Percentiles rank a stretch among this genome's conserved stretches.
These are phyloP conservation scores for Chloroceryle amazona DNA, from an alignment of 2,797 vertebrate species.

Conservation along the genomic window DNA sequence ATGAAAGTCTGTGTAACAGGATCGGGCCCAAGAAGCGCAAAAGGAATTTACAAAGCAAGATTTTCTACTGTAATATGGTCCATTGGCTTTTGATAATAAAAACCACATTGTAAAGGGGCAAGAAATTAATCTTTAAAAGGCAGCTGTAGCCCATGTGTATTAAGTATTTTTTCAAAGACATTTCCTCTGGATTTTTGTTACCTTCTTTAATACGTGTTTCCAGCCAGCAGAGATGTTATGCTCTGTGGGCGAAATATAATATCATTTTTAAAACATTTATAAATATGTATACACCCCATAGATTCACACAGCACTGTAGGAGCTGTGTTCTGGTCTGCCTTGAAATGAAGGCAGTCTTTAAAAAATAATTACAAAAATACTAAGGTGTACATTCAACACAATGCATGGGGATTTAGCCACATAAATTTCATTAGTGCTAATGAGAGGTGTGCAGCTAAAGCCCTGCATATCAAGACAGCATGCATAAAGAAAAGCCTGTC, in stretches of 20 bases:
- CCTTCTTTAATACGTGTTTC: conserved; percentile 55
- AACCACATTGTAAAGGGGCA: conserved; percentile 63
- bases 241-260: conserved; percentile 64
- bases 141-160: conserved; percentile 72
- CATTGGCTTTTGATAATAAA: conserved; percentile 71
- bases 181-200: conserved; percentile 65
- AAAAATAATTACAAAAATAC: conserved; percentile 68
- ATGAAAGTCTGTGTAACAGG: not conserved
- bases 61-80: conserved; percentile 60
- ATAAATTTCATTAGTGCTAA: conserved; percentile 65
- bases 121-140: conserved; percentile 73
- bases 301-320: not conserved
- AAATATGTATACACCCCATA: conserved; percentile 71
- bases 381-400: conserved; percentile 36
- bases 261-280: conserved; percentile 68
- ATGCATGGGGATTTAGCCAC: conserved; percentile 52
- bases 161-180: conserved; percentile 62
- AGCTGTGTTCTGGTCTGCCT: conserved; percentile 31
- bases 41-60: conserved; percentile 57
- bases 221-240: conserved; percentile 57
- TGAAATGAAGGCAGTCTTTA: conserved; percentile 46
- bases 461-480: conserved; percentile 19
- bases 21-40: not conserved
- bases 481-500: conserved; percentile 54
- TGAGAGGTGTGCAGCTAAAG: conserved; percentile 49